phyloP scores from a whole-genome alignment of 92 coral and sea anemone genomes.

The Phenganax stokvisi region DNA sequence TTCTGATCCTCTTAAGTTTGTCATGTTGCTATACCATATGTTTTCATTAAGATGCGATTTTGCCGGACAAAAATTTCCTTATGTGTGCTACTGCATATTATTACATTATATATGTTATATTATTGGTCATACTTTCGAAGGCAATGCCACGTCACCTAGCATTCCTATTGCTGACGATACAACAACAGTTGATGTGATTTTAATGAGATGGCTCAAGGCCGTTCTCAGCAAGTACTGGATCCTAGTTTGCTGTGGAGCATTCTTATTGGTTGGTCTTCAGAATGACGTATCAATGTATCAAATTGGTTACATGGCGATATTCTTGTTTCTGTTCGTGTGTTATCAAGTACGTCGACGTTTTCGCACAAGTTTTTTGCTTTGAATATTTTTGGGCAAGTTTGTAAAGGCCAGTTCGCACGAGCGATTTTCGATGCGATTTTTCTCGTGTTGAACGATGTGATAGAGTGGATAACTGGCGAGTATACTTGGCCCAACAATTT shows the following conservation, averaged over 20 bases:
- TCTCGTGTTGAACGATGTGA: no score
- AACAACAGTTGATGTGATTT: slow-evolving; percentile 39
- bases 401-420: not conserved
- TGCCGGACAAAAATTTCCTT: not conserved
- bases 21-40: no score
- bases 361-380: not conserved
- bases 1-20: no score
- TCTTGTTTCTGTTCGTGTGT: slow-evolving; percentile 84
- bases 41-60: no score
- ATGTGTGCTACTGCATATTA: not conserved
- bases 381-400: not conserved
- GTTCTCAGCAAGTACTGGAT: slow-evolving; percentile 99
- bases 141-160: not conserved
- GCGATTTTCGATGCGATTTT: no score
- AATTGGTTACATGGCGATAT: slow-evolving; percentile 97
- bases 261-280: slow-evolving; percentile 94
- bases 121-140: not conserved
- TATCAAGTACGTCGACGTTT: slow-evolving; percentile 57
- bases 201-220: slow-evolving; percentile 89
- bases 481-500: no score
- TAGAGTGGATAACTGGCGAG: no score
- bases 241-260: slow-evolving; percentile 94
- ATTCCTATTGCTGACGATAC: not conserved
- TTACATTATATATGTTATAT: not conserved
- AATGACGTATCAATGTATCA: slow-evolving; percentile 96